Percentiles rank a stretch among this genome's conserved stretches.
Evolutionary conservation across 1,140 invertebrate genomes (phyloP).

Genomic region (Tachypleus tridentatus): DNA sequence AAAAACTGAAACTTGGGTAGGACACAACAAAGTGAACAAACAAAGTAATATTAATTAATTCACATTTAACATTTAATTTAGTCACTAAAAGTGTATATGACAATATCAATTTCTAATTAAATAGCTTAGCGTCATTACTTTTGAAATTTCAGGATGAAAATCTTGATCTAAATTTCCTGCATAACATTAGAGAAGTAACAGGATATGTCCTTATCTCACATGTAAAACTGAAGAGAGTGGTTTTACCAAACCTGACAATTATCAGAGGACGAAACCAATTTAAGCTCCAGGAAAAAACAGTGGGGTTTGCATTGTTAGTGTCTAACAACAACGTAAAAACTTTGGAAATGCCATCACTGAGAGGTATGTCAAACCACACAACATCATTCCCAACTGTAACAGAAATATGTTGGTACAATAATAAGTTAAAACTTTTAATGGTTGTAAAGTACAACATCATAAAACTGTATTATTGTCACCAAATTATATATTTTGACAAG

Average conservation of each 20-base stretch:
- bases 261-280: conserved; percentile 86
- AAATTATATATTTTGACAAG: no score
- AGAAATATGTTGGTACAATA: not conserved
- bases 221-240: conserved; percentile 70
- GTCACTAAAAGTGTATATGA: no score
- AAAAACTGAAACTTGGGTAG: no score
- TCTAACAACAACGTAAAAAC: conserved; percentile 77
- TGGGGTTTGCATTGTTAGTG: conserved; percentile 73
- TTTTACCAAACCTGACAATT: conserved; percentile 81
- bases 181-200: conserved; percentile 85
- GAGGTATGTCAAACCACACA: conserved; percentile 38
- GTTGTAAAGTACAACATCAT: not conserved
- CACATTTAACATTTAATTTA: no score
- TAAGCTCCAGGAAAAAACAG: conserved; percentile 63
- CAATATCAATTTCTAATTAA: not conserved
- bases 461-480: not conserved
- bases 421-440: not conserved
- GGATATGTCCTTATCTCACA: conserved; percentile 93
- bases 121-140: not conserved
- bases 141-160: conserved; percentile 45
- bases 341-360: conserved; percentile 73
- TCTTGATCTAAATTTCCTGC: conserved; percentile 80
- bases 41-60: no score
- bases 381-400: not conserved
- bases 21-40: no score